phyloP scores from a whole-genome alignment of 2,113 vertebrate genomes.

The Kryptolebias marmoratus region DNA sequence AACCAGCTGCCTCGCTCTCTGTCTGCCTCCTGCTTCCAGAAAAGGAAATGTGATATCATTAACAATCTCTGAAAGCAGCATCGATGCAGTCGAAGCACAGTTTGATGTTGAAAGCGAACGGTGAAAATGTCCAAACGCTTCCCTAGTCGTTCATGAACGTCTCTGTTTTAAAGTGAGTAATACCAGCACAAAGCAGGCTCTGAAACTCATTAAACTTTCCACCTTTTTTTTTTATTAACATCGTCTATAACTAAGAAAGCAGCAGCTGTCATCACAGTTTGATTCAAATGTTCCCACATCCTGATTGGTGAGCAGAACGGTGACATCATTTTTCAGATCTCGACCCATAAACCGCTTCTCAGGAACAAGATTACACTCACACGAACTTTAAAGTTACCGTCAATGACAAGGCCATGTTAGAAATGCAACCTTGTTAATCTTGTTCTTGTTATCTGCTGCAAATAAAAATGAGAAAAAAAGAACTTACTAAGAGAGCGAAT shows the following conservation, averaged over 20 bases:
- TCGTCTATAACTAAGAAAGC: too few relatives aligned
- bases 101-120: background rate
- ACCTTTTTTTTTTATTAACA: too few relatives aligned
- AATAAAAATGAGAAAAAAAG: too few relatives aligned
- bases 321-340: background rate
- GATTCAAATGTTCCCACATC: background rate
- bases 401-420: background rate
- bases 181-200: background rate
- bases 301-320: background rate
- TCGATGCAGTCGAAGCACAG: too few relatives aligned
- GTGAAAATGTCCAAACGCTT: background rate
- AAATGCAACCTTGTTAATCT: too few relatives aligned
- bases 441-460: too few relatives aligned
- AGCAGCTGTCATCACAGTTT: background rate
- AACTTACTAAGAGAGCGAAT: too few relatives aligned
- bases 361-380: background rate
- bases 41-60: background rate
- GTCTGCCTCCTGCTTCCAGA: background rate
- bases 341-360: background rate
- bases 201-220: background rate
- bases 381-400: background rate
- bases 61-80: background rate
- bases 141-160: background rate
- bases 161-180: background rate
- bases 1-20: constrained; percentile 6